Evolutionary conservation across 2,888 invertebrate genomes (phyloP), one percentile per base, ranked within the genome.

Genomic region (Drosophila atripex): DNA sequence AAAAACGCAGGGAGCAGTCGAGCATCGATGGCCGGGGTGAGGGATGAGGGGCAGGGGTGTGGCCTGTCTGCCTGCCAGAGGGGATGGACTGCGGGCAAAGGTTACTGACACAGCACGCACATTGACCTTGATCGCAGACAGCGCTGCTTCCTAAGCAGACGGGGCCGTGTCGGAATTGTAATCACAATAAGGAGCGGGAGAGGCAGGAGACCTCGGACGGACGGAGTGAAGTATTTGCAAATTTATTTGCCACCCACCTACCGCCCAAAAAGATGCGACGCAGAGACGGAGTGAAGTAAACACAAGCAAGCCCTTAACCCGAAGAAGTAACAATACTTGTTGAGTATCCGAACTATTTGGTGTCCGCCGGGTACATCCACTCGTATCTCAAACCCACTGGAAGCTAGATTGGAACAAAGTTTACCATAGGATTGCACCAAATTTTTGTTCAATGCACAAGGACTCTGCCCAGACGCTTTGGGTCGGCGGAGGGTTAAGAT

Each of bases 51-150:
- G 28, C 28, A 28, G 28, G 51, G 41, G 39, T 18, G 41, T 30
- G 54, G 30, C 8, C 14, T 41, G 39, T 41, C 47, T 46, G 53
- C 46, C 18, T 14, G 21, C 38, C 51, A 64, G 83, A 73, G 76
- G 50, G 59, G 59, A 58, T 58, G 45, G 50, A 38, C 50, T 75
- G 71, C 75, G 85, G 64, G 52, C 85, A 86, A 77, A 86, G 86
- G 83, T 89, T 88, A 80, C 80, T 88, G 89, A 88, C 86, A 88
- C 86, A 79, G 61, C 73, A 86, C 89, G 86, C 86, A 88, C 84
- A 83, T 87, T 89, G 86, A 87, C 86, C 86, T 87, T 87, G 88
- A 78, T 89, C 84, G 64, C 75, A 47, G 65, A 64, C 53, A 53
- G 66, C 39, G 46, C 16, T 68, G 68, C 53, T 64, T 70, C 41